Evolutionary conservation across 2,888 invertebrate species (phyloP).

Genomic region (Allygus modestus): DNA sequence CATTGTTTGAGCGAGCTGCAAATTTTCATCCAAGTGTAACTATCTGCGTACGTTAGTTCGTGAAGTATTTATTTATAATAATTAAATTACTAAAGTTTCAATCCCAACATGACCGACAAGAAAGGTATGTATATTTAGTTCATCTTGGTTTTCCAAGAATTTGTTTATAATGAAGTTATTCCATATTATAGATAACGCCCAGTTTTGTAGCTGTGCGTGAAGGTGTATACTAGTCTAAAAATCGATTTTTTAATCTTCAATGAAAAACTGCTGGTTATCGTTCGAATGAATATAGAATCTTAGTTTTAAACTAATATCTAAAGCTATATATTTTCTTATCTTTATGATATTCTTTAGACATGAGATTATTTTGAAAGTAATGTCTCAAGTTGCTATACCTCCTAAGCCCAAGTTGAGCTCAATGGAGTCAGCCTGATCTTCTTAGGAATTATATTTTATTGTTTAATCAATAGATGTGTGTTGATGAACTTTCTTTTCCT

Average conservation of each 20-base stretch:
- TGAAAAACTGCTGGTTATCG: neutral
- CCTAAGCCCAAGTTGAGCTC: too few relatives aligned
- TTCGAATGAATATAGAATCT: too few relatives aligned
- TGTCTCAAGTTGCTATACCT: too few relatives aligned
- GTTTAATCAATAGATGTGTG: too few relatives aligned
- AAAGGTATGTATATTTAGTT: slow-evolving; percentile 76
- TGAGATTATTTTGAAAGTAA: too few relatives aligned
- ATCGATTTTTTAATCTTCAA: neutral
- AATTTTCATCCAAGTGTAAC: neutral
- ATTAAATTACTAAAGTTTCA: slow-evolving; percentile 6
- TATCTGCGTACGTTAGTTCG: neutral
- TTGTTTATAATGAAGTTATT: neutral
- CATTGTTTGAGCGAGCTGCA: neutral
- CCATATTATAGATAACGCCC: neutral
- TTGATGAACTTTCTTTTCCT: too few relatives aligned
- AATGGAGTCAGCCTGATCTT: too few relatives aligned
- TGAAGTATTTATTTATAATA: neutral
- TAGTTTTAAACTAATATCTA: too few relatives aligned
- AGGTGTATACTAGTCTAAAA: neutral
- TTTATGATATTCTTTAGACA: too few relatives aligned
- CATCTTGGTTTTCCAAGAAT: neutral
- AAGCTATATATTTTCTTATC: too few relatives aligned
- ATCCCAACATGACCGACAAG: slow-evolving; percentile 77
- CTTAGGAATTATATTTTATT: too few relatives aligned
- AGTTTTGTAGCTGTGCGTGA: slow-evolving; percentile 4